A percentile compares a stretch with the other conserved stretches of the same genome.
Evolutionary conservation across 2,888 invertebrate species (phyloP).

Genomic region (Drosophila monieri): DNA sequence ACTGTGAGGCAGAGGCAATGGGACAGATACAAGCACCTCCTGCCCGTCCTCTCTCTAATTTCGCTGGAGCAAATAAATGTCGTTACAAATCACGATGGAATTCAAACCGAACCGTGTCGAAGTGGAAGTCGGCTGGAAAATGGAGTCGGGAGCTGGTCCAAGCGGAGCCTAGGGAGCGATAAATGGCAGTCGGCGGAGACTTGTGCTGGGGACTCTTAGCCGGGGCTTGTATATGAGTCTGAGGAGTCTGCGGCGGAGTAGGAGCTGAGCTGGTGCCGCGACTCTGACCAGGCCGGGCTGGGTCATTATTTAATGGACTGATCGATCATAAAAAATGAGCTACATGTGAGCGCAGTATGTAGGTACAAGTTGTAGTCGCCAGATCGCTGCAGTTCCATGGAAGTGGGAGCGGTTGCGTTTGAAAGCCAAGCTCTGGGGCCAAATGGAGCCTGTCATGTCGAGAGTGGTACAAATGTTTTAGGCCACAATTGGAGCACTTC

Average conservation of each 20-base stretch:
- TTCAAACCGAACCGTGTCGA: constrained; percentile 64
- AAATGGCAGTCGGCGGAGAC: constrained; percentile 66
- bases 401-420: constrained; percentile 71
- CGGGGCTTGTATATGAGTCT: neutral
- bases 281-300: constrained; percentile 39
- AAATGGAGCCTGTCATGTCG: constrained; percentile 74
- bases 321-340: constrained; percentile 83
- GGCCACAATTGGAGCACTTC: constrained; percentile 82
- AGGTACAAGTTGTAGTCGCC: constrained; percentile 67
- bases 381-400: constrained; percentile 15
- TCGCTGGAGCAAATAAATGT: constrained; percentile 80
- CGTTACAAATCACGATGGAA: constrained; percentile 83
- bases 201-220: constrained; percentile 25
- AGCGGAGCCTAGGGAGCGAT: constrained; percentile 77
- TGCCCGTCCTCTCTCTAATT: constrained; percentile 68
- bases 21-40: constrained; percentile 31
- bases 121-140: constrained; percentile 36
- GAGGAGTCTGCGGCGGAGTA: constrained; percentile 21
- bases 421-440: constrained; percentile 51
- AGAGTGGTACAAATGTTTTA: constrained; percentile 81
- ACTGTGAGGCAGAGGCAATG: constrained; percentile 21
- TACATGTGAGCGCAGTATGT: constrained; percentile 72
- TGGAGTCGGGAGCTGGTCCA: constrained; percentile 31
- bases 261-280: constrained; percentile 15
- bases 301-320: constrained; percentile 82